A percentile compares a stretch with the other conserved stretches of the same genome.
phyloP scores from a whole-genome alignment of 2,113 vertebrate species.

The Tachuris rubrigastra region DNA sequence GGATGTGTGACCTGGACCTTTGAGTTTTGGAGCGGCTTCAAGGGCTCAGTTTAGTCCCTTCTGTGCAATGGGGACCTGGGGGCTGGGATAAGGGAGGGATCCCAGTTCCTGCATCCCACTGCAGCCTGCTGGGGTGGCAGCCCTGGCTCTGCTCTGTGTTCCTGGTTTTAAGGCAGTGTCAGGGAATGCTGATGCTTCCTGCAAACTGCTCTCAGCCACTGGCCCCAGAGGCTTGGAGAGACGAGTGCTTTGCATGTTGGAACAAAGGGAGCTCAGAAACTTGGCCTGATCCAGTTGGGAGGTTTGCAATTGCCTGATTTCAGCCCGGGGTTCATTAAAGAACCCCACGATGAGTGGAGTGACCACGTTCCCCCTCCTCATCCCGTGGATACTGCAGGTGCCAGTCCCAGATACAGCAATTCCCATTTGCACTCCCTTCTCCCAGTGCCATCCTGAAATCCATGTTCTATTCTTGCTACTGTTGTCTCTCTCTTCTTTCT shows the following conservation, averaged over 20 bases:
- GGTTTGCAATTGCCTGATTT: background rate
- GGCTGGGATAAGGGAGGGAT: background rate
- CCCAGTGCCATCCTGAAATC: background rate
- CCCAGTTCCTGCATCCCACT: background rate
- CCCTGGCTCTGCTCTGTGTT: rapidly evolving
- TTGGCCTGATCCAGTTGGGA: background rate
- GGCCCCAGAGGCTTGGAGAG: background rate
- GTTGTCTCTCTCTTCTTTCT: background rate
- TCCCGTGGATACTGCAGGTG: background rate
- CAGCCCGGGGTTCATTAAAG: background rate
- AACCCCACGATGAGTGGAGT: background rate
- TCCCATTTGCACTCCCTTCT: background rate
- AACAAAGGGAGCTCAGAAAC: background rate
- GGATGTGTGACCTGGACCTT: background rate
- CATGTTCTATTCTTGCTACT: rapidly evolving
- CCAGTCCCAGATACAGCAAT: background rate
- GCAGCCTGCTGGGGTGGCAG: background rate
- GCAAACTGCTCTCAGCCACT: background rate
- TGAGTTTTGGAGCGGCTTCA: background rate
- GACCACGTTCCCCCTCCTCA: rapidly evolving
- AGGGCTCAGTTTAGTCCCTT: background rate
- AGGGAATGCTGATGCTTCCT: background rate
- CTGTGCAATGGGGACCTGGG: background rate
- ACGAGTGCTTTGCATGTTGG: background rate
- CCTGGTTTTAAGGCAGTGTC: background rate